These are phyloP conservation scores for Plagodis dolabraria DNA, from an alignment of 2,888 invertebrate genomes.

Conservation along the genomic window DNA sequence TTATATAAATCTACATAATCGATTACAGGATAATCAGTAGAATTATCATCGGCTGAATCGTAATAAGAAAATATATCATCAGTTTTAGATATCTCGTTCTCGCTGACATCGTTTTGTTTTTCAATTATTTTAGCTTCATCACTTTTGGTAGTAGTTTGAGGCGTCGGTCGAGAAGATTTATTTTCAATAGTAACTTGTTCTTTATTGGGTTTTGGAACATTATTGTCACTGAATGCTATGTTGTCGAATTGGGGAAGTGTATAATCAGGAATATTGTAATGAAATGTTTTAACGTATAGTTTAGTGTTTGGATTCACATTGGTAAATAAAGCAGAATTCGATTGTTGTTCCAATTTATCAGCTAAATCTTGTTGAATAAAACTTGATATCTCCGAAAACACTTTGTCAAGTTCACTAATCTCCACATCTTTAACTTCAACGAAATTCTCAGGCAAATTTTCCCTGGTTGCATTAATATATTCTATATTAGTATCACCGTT, in stretches of 20 bases:
- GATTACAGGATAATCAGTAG: slow-evolving; percentile 67
- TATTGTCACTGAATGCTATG: slow-evolving; percentile 3
- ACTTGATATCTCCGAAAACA: slow-evolving; percentile 50
- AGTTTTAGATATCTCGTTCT: slow-evolving; percentile 30
- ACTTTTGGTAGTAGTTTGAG: slow-evolving; percentile 8
- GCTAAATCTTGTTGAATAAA: slow-evolving; percentile 55
- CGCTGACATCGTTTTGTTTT: slow-evolving; percentile 16
- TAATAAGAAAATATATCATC: slow-evolving; percentile 39
- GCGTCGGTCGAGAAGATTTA: not conserved
- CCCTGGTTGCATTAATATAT: slow-evolving; percentile 35
- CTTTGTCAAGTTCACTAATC: slow-evolving; percentile 44
- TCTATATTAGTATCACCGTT: slow-evolving; percentile 37
- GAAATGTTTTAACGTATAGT: slow-evolving; percentile 57
- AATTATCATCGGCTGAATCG: slow-evolving; percentile 55
- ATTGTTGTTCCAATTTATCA: slow-evolving; percentile 33
- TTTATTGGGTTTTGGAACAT: not conserved
- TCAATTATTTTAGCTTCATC: slow-evolving; percentile 5
- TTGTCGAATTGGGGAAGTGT: slow-evolving; percentile 36
- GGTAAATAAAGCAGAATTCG: slow-evolving; percentile 37
- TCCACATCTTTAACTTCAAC: slow-evolving; percentile 43
- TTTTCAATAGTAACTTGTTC: slow-evolving; percentile 3
- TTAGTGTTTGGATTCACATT: slow-evolving; percentile 53
- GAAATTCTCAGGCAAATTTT: slow-evolving; percentile 41
- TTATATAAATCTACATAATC: slow-evolving; percentile 73
- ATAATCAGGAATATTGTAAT: slow-evolving; percentile 42